These are phyloP conservation scores for Notarius lentiginosus DNA, from an alignment of 2,113 vertebrate genomes.

Conservation along the genomic window DNA sequence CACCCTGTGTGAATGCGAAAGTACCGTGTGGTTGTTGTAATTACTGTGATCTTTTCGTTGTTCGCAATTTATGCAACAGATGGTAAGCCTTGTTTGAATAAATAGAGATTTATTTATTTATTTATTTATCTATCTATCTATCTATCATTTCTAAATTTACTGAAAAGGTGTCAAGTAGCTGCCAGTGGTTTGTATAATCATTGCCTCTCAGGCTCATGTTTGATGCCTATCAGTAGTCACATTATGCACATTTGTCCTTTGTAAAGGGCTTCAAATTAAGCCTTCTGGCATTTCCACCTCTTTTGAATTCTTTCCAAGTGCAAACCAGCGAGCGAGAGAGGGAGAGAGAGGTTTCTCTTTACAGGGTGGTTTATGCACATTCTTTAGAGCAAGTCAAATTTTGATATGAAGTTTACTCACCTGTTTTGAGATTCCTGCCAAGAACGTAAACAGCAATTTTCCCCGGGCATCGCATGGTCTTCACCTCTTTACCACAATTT, in stretches of 20 bases:
- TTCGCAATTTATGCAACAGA: constrained; percentile 13
- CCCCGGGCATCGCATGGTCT: not conserved
- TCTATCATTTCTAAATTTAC: not conserved
- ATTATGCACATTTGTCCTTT: constrained; percentile 8
- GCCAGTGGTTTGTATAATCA: not conserved
- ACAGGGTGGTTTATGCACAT: not conserved
- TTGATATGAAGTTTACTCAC: not conserved
- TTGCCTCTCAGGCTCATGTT: not conserved
- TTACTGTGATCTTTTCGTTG: constrained; percentile 9
- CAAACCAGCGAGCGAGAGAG: not conserved
- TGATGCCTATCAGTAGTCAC: not conserved
- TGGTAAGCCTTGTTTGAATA: not conserved
- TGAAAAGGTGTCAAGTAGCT: not conserved
- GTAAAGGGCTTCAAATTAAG: not conserved
- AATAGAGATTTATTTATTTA: not conserved
- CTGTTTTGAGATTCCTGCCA: not conserved
- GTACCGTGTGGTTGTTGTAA: not conserved
- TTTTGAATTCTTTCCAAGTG: not conserved
- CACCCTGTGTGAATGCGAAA: not conserved
- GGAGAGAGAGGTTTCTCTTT: not conserved
- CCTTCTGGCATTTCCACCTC: constrained; percentile 7
- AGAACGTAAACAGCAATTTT: not conserved
- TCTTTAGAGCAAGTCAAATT: not conserved
- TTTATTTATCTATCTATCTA: too few relatives aligned
- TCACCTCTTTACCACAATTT: not conserved